phyloP scores from a whole-genome alignment of 2,797 vertebrate species.

The Tenualosa ilisha region DNA sequence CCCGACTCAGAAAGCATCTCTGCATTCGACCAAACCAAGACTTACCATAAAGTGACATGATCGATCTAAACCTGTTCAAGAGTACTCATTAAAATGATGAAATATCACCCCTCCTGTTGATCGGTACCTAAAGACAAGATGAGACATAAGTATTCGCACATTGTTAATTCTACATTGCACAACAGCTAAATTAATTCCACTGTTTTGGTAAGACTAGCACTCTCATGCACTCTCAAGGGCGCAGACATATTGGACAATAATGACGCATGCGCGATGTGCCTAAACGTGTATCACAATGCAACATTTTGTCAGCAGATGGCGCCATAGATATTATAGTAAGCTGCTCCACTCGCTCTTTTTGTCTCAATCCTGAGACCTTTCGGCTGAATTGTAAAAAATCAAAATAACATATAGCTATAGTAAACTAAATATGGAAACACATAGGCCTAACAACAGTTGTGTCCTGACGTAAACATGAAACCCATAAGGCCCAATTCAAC shows the following conservation, averaged over 20 bases:
- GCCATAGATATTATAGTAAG: conserved; percentile 45
- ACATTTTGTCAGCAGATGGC: too few relatives aligned
- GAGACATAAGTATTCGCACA: not conserved
- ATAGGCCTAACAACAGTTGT: conserved; percentile 22
- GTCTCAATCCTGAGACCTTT: conserved; percentile 94
- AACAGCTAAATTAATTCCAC: not conserved
- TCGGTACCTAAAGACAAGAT: not conserved
- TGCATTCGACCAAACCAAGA: not conserved
- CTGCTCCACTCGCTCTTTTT: conserved; percentile 92
- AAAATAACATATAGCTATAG: not conserved
- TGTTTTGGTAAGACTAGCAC: not conserved
- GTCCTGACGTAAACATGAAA: not conserved
- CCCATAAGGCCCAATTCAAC: too few relatives aligned
- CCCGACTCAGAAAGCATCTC: not conserved
- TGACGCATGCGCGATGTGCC: not conserved
- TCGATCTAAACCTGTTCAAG: not conserved
- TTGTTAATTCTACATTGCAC: not conserved
- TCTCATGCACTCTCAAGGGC: conserved; percentile 8
- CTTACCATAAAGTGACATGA: not conserved
- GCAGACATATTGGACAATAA: not conserved
- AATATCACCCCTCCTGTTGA: not conserved
- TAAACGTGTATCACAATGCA: too few relatives aligned
- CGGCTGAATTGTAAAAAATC: conserved; percentile 79
- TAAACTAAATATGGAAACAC: conserved; percentile 1
- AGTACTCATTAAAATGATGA: not conserved